Base-by-base conservation (phyloP, 64 coral and sea anemone species). In the Actinia tenebrosa region DNA sequence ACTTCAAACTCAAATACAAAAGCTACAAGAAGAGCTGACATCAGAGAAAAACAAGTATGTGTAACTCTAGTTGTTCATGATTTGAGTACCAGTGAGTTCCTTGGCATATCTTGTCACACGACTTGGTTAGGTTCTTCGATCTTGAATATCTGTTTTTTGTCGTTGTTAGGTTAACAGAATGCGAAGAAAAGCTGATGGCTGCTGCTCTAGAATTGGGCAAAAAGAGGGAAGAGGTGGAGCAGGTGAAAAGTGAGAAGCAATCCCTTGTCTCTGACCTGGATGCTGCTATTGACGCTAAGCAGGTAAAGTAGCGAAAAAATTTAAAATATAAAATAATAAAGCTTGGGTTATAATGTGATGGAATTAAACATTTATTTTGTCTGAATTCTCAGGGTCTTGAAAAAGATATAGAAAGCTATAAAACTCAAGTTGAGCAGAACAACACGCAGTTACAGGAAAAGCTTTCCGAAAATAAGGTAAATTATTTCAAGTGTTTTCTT, bases 1-100 rank as follows among this genome's bases (percentile, higher is more conserved):
- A 25, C 63, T 93, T 30, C 88, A 96, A 81, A 61, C 42, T 7
- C 85, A 93, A 43, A 45, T 93, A 46, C 80, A 87, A 60, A 77
- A 44, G 25, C 18, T 87, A 84, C 82, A 64, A 79, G 44, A 89
- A 83, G 71, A 92, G 88, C 88, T 88, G 18, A 84, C 53, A 47
- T 68, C 66, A 78, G 91, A 86, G 88, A 90, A 85, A 83, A 71
- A 86, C 75, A 93, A 91, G 94, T 96, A 93, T 77, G 94, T 63
- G 19, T 81, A 81, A 52, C 63, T 23, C 5, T 10, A 66, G 63
- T n/a, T 66, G n/a, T 66, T 23, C n/a, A 66, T 66, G 16, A 19
- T 50, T 50, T 50, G 56, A 58, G 30, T 58, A 58, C 56, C 30
- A 58, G 5, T 58, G 56, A 1, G 10, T 58, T 2, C 15, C 56